These are phyloP conservation scores for Trissolcus brochymenae DNA, from an alignment of 2,888 invertebrate species.

Conservation along the genomic window DNA sequence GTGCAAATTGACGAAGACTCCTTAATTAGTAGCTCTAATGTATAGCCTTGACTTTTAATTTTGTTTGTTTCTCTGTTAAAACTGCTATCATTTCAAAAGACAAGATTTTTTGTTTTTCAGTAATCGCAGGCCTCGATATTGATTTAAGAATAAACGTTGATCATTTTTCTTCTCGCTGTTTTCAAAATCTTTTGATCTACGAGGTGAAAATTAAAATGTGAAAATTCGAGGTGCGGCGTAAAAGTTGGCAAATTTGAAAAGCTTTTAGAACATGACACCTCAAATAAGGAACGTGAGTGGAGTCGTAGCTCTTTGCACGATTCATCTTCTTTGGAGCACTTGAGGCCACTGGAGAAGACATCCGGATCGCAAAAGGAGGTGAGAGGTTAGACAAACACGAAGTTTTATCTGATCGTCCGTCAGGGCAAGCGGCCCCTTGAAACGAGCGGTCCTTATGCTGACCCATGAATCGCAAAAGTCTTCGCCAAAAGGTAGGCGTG, in stretches of 20 bases:
- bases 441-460: conserved; percentile 58
- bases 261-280: conserved; percentile 43
- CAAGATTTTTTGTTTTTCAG: not conserved
- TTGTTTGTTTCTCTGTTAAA: conserved; percentile 35
- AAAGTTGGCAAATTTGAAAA: conserved; percentile 42
- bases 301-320: conserved; percentile 56
- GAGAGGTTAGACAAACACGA: conserved; percentile 75
- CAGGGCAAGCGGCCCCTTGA: conserved; percentile 64
- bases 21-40: conserved; percentile 53
- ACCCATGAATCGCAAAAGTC: conserved; percentile 59
- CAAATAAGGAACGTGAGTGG: conserved; percentile 38
- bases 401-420: conserved; percentile 75
- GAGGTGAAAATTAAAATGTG: no score
- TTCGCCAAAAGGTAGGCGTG: conserved; percentile 59
- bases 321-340: conserved; percentile 67
- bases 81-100: conserved; percentile 27
- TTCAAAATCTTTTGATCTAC: not conserved
- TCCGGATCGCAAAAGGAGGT: conserved; percentile 67
- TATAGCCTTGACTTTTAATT: conserved; percentile 40
- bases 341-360: conserved; percentile 62
- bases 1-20: conserved; percentile 53
- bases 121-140: no score
- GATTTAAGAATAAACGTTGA: no score
- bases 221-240: not conserved
- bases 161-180: no score